Conservation (phyloP, 1,140 invertebrate species). For the Hylyphantes graminicola region DNA sequence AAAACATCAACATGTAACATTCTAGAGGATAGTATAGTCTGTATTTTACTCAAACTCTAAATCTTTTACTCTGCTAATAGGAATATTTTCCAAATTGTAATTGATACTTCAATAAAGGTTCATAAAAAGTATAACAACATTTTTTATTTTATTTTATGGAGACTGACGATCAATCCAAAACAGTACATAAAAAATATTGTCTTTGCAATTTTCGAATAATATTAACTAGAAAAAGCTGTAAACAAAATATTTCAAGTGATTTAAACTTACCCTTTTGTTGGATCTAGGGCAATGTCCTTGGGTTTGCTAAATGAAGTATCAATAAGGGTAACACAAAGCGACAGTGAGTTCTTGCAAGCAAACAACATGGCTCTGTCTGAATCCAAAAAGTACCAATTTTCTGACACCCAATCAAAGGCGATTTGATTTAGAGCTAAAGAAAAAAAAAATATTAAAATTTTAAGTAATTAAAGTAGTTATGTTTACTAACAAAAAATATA, state of each 20-base stretch:
- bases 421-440: slow-evolving; percentile 70
- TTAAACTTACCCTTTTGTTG: slow-evolving; percentile 74
- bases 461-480: not conserved
- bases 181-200: too few species aligned
- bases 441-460: not conserved
- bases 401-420: slow-evolving; percentile 81
- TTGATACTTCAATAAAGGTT: not conserved
- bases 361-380: slow-evolving; percentile 78
- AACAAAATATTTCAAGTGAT: not conserved
- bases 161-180: too few species aligned
- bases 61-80: too few species aligned
- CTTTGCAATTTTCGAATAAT: too few species aligned
- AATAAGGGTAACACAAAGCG: slow-evolving; percentile 77
- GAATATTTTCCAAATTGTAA: not conserved
- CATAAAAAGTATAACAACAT: too few species aligned
- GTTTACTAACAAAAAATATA: too few species aligned
- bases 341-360: slow-evolving; percentile 75
- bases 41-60: too few species aligned
- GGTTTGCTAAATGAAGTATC: slow-evolving; percentile 79
- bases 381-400: slow-evolving; percentile 86
- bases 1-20: too few species aligned
- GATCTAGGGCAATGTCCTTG: slow-evolving; percentile 83
- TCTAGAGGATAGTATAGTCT: too few species aligned
- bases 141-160: too few species aligned
- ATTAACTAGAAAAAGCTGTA: too few species aligned